Evolutionary conservation across 2,888 invertebrate genomes (phyloP), one percentile per base, ranked within the genome.

Genomic region (Dasypolia templi): DNA sequence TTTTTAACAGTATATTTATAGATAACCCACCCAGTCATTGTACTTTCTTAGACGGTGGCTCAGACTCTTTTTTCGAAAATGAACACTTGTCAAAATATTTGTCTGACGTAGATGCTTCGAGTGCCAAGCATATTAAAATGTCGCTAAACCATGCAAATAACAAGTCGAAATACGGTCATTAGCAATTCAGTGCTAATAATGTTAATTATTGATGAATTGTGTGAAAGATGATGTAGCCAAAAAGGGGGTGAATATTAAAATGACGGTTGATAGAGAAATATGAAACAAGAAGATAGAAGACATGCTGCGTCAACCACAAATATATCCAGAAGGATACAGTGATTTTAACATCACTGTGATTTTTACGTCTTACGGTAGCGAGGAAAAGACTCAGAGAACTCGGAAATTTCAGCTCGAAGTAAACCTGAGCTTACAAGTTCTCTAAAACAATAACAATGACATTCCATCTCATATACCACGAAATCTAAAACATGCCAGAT

Each of bases 1-100:
- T 64, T 55, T 56, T 68, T 75, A 55, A 56, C 58, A 0, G n/a
- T 32, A 0, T 81, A 79, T 81, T 75, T 49, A 51, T 81, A 81
- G 64, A 3, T 26, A 49, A 42, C 35, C 59, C 63, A 42, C 35
- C 59, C 63, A 81, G 77, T 76, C 79, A 81, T 68, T 81, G 82
- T 68, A 68, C 53, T 67, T 39, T 66, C 39, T 32, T 29, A 76
- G 64, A 81, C 76, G 26, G 17, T 32, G 26, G 19, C 19, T 56
- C 66, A 75, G 66, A 68, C 59, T 14, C 56, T 51, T 81, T 77
- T 75, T 77, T 66, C 39, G 49, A 26, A 42, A 14, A 62, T 81
- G 55, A 74, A 81, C 74, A 66, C 39, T 49, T 29, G 29, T 7
- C 14, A 5, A 55, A 56, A 64, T 74, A 66, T 64, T 32, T 44